Percentiles rank a stretch among this genome's conserved stretches.
These are phyloP conservation scores for Metacarcinus magister DNA, from an alignment of 2,888 invertebrate species.

Conservation along the genomic window DNA sequence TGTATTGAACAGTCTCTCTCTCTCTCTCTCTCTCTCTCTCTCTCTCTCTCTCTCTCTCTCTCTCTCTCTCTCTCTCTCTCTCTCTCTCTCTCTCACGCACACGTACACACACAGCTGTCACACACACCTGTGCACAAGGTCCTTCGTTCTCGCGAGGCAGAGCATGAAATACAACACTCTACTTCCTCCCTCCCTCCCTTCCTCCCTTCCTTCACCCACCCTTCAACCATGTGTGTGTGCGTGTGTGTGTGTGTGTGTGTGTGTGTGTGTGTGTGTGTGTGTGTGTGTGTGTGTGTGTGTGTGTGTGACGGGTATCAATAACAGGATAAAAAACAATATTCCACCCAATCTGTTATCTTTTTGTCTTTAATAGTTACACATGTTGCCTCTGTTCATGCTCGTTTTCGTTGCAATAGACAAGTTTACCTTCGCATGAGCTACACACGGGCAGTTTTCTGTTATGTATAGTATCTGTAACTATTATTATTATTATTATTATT, in stretches of 20 bases:
- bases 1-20: too few relatives aligned
- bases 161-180: constrained; percentile 5
- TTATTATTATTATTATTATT: too few relatives aligned
- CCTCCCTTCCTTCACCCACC: not conserved
- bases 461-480: too few relatives aligned
- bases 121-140: constrained; percentile 34
- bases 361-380: not conserved
- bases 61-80: not conserved
- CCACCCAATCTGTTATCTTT: not conserved
- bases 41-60: constrained; percentile 10
- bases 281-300: constrained; percentile 18
- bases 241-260: constrained; percentile 35
- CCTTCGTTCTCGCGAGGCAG: not conserved
- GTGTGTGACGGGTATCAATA: not conserved
- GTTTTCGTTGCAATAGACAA: not conserved
- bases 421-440: not conserved
- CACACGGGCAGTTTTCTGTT: too few relatives aligned
- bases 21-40: not conserved
- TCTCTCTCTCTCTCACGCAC: not conserved
- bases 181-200: not conserved
- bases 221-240: not conserved
- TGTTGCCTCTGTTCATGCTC: not conserved
- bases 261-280: not conserved
- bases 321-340: not conserved
- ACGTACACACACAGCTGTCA: not conserved